Percentiles rank a stretch among this genome's conserved stretches.
Evolutionary conservation across 2,113 vertebrate species (phyloP).

Genomic region (Vidua macroura): DNA sequence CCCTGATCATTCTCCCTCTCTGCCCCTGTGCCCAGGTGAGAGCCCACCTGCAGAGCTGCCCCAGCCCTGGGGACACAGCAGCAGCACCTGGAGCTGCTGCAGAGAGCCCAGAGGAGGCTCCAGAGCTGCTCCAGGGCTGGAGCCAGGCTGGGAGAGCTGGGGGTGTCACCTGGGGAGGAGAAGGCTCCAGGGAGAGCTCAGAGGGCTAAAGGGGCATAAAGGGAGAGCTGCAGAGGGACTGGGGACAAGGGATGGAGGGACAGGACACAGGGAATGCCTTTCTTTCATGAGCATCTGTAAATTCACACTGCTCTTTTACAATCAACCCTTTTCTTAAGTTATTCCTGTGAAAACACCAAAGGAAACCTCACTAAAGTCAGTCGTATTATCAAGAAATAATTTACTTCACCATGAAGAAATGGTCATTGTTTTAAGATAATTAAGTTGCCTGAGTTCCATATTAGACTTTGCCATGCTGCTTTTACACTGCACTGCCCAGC

Average conservation of each 20-base stretch:
- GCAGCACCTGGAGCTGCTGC: neutral
- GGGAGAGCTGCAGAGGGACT: neutral
- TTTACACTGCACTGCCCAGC: neutral
- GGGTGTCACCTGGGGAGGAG: neutral
- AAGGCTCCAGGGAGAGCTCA: neutral
- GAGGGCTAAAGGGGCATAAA: fast-evolving
- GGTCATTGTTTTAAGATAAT: neutral
- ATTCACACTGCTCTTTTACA: neutral
- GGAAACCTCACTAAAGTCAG: neutral
- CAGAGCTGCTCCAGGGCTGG: neutral
- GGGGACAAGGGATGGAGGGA: neutral
- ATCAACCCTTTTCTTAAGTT: neutral
- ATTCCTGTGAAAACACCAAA: neutral
- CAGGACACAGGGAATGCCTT: neutral
- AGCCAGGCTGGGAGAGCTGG: neutral
- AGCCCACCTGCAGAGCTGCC: neutral
- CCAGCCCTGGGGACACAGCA: neutral
- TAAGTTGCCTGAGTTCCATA: neutral
- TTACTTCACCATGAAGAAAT: neutral
- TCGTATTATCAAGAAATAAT: neutral
- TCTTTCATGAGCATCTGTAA: neutral
- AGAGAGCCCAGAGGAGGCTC: neutral
- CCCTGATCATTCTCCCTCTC: neutral
- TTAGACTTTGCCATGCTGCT: neutral
- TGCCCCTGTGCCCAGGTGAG: neutral